Percentiles rank a stretch among this genome's conserved stretches.
These are phyloP conservation scores for Piscicola geometra DNA, from an alignment of 2,888 invertebrate genomes.

Conservation along the genomic window DNA sequence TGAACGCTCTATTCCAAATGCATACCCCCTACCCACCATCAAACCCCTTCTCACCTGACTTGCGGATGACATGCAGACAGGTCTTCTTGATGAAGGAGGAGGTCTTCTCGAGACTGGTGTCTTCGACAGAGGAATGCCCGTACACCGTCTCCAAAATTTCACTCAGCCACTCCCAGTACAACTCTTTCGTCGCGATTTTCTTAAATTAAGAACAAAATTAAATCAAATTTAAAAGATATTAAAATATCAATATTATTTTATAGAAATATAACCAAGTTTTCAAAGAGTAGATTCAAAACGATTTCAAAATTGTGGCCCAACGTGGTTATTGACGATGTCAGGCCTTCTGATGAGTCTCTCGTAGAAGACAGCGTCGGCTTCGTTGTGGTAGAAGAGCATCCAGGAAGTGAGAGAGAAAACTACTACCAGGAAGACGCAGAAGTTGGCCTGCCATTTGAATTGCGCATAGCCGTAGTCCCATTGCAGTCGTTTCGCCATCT, in stretches of 20 bases:
- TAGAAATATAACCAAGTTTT: not conserved
- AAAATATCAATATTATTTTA: not conserved
- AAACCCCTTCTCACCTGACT: too few species aligned
- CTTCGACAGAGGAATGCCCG: not conserved
- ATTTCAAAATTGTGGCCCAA: too few species aligned
- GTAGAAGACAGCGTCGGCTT: not conserved
- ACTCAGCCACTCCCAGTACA: slow-evolving; percentile 1
- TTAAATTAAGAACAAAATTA: not conserved
- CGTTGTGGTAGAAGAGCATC: not conserved
- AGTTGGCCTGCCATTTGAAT: not conserved
- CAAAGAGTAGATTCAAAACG: too few species aligned
- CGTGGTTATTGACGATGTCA: not conserved
- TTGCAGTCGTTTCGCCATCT: slow-evolving; percentile 24
- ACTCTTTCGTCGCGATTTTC: not conserved
- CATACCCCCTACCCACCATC: too few species aligned
- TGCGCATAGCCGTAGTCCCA: slow-evolving; percentile 21
- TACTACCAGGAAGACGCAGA: slow-evolving; percentile 7
- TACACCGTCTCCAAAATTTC: not conserved
- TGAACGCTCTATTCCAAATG: too few species aligned
- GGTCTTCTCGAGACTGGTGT: too few species aligned
- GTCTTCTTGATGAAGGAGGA: too few species aligned
- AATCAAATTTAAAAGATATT: not conserved
- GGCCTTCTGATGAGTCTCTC: not conserved
- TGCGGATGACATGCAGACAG: too few species aligned
- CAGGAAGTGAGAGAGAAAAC: not conserved